Evolutionary conservation across 2,888 invertebrate species (phyloP).

Genomic region (Stenurella melanura): DNA sequence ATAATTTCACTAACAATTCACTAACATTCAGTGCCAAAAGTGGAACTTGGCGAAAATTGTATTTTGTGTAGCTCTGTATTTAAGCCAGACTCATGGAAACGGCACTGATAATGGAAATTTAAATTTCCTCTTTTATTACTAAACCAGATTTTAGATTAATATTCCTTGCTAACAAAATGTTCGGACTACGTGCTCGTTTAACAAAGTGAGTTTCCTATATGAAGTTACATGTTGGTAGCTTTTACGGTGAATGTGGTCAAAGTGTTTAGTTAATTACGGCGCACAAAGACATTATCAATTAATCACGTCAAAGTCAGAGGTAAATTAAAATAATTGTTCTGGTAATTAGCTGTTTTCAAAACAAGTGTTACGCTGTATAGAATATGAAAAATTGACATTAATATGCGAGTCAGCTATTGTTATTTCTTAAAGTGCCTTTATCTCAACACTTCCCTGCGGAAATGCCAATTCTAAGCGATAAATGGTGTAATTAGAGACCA

Average conservation of each 20-base stretch:
- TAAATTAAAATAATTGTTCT: background rate
- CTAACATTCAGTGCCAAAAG: too few relatives aligned
- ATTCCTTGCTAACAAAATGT: background rate
- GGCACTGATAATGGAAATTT: too few relatives aligned
- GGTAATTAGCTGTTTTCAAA: background rate
- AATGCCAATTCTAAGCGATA: background rate
- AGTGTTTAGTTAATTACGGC: background rate
- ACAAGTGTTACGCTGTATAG: background rate
- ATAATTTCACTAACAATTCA: too few relatives aligned
- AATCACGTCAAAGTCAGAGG: background rate
- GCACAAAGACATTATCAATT: background rate
- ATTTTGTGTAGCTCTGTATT: too few relatives aligned
- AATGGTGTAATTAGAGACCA: background rate
- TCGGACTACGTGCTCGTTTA: background rate
- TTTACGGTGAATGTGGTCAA: background rate
- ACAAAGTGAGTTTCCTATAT: constrained; percentile 3
- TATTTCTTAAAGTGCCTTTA: background rate
- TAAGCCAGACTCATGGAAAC: too few relatives aligned
- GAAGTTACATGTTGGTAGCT: background rate
- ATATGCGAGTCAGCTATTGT: constrained; percentile 1
- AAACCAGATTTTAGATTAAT: too few relatives aligned
- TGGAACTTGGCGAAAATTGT: too few relatives aligned
- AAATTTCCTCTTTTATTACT: too few relatives aligned
- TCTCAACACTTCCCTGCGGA: background rate
- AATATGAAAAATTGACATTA: background rate